A percentile compares a stretch with the other conserved stretches of the same genome.
Evolutionary conservation across 2,797 vertebrate species (phyloP).

Genomic region (Tangara arthus): DNA sequence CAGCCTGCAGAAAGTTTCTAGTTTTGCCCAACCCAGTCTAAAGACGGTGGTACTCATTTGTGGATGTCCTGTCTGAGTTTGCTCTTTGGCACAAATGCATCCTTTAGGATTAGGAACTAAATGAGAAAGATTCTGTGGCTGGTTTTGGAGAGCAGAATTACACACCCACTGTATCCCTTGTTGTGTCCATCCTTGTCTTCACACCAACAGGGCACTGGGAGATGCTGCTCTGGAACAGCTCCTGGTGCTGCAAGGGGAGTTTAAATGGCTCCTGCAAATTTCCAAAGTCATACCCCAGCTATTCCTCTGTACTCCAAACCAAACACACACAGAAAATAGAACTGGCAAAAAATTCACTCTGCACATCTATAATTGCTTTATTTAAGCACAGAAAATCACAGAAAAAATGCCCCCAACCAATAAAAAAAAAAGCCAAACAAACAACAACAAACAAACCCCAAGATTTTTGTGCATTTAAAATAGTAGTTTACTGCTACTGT

Average conservation of each 20-base stretch:
- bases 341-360: background rate
- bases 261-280: background rate
- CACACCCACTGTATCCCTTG: background rate
- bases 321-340: background rate
- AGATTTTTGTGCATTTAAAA: background rate
- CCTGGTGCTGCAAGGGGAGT: background rate
- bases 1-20: background rate
- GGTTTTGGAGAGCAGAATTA: background rate
- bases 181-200: background rate
- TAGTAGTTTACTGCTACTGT: background rate
- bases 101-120: background rate
- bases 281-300: background rate
- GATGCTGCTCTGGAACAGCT: background rate
- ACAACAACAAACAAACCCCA: fast-evolving
- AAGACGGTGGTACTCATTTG: background rate
- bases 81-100: background rate
- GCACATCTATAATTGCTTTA: background rate
- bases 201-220: background rate
- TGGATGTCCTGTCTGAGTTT: background rate
- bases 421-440: background rate
- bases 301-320: background rate
- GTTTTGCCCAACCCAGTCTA: background rate
- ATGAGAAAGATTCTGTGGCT: background rate
- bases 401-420: background rate
- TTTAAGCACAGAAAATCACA: background rate